A percentile compares a stretch with the other conserved stretches of the same genome.
Evolutionary conservation across 2,888 invertebrate genomes (phyloP).

Genomic region (Acronicta alni): DNA sequence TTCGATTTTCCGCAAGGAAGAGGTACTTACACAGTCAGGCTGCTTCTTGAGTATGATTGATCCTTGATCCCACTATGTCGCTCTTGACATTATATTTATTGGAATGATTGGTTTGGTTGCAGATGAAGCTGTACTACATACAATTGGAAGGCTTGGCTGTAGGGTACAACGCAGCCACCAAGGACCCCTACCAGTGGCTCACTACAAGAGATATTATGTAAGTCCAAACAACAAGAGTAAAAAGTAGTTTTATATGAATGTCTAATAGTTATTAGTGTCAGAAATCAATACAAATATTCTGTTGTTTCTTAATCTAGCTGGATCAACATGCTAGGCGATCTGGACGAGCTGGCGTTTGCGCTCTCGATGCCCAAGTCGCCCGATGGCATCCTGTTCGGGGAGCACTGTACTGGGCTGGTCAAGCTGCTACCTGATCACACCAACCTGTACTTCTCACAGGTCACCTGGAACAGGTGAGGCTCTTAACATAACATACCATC

Average conservation of each 20-base stretch:
- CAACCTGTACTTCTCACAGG: slow-evolving; percentile 91
- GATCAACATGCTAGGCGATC: slow-evolving; percentile 90
- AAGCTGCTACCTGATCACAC: slow-evolving; percentile 89
- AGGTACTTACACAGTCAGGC: too few species aligned
- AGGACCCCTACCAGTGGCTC: slow-evolving; percentile 71
- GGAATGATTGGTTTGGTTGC: slow-evolving; percentile 43
- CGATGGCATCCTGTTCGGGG: slow-evolving; percentile 75
- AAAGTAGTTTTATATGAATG: too few species aligned
- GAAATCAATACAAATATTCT: too few species aligned
- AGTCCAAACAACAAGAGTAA: slow-evolving; percentile 44
- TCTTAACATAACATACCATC: too few species aligned
- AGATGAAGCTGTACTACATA: slow-evolving; percentile 89
- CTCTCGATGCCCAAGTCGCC: slow-evolving; percentile 69
- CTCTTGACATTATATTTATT: not conserved
- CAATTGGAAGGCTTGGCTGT: slow-evolving; percentile 90
- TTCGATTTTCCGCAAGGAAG: too few species aligned
- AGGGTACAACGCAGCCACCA: slow-evolving; percentile 87
- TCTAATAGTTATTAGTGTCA: too few species aligned
- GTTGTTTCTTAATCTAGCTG: slow-evolving; percentile 71
- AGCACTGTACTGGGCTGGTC: slow-evolving; percentile 91
- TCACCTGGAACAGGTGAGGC: slow-evolving; percentile 90
- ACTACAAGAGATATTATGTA: slow-evolving; percentile 79
- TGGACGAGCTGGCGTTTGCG: slow-evolving; percentile 89
- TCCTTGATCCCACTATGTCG: too few species aligned
- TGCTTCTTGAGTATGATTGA: too few species aligned